Conservation (phyloP, 2,113 vertebrate species). For the Colius striatus region DNA sequence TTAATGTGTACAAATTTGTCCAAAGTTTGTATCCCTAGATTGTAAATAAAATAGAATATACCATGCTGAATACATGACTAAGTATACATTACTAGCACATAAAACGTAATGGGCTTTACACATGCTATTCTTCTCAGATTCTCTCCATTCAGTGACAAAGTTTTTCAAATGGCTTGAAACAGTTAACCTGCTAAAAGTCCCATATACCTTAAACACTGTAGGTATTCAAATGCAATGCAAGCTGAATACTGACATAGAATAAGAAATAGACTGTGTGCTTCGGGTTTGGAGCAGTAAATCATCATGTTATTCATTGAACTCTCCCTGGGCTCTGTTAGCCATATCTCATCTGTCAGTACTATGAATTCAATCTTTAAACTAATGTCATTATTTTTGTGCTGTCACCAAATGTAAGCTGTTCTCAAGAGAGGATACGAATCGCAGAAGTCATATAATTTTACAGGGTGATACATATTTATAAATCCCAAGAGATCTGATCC, state of each 20-base stretch:
- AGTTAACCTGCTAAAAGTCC: neutral
- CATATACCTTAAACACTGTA: neutral
- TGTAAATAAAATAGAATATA: neutral
- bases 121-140: neutral
- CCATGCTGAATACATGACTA: neutral
- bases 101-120: neutral
- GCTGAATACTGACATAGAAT: constrained; percentile 34
- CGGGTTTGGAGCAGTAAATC: constrained; percentile 32
- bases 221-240: constrained; percentile 18
- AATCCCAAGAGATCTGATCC: neutral
- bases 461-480: constrained; percentile 1
- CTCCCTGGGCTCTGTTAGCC: constrained; percentile 17
- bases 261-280: constrained; percentile 51
- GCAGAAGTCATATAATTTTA: neutral
- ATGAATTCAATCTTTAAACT: constrained; percentile 60
- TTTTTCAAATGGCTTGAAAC: neutral
- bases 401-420: constrained; percentile 11
- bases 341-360: constrained; percentile 42
- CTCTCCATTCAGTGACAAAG: neutral
- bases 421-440: constrained; percentile 4
- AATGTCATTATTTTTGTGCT: constrained; percentile 12
- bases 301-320: neutral
- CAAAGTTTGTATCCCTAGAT: neutral
- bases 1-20: neutral
- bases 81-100: neutral